phyloP scores from a whole-genome alignment of 2,113 vertebrate genomes.

The Pithys albifrons region DNA sequence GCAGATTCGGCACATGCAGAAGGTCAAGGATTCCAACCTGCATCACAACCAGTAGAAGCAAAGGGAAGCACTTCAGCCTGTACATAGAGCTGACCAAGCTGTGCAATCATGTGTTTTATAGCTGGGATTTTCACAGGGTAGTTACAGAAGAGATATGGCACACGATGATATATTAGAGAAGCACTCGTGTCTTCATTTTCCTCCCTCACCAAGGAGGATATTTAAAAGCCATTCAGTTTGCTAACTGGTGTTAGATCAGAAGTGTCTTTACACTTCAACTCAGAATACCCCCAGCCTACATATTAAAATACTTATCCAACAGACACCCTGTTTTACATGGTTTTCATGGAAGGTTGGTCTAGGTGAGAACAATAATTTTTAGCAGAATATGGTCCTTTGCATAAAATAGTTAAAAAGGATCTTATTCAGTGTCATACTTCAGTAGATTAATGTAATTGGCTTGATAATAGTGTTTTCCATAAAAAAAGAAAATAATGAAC shows the following conservation, averaged over 20 bases:
- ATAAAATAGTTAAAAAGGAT: not conserved
- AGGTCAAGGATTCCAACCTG: not conserved
- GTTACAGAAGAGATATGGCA: not conserved
- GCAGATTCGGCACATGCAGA: not conserved
- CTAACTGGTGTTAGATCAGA: not conserved
- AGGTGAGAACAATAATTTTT: not conserved
- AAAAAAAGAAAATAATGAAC: not conserved
- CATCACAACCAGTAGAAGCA: not conserved
- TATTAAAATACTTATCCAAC: not conserved
- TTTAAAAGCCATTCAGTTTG: not conserved
- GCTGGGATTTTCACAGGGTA: not conserved
- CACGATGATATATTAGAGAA: not conserved
- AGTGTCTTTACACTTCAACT: not conserved
- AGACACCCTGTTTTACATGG: not conserved
- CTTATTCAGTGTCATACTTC: not conserved
- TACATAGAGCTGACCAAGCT: not conserved
- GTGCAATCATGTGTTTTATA: constrained; percentile 1
- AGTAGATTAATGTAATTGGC: not conserved
- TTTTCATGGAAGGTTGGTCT: not conserved
- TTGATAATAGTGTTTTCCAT: not conserved
- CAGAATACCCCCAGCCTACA: not conserved
- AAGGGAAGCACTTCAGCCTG: not conserved
- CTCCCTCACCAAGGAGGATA: not conserved
- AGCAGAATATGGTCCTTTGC: not conserved
- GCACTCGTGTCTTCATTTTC: not conserved